A percentile compares a stretch with the other conserved stretches of the same genome.
Evolutionary conservation across 2,888 invertebrate species (phyloP).

Genomic region (Plagodis pulveraria): DNA sequence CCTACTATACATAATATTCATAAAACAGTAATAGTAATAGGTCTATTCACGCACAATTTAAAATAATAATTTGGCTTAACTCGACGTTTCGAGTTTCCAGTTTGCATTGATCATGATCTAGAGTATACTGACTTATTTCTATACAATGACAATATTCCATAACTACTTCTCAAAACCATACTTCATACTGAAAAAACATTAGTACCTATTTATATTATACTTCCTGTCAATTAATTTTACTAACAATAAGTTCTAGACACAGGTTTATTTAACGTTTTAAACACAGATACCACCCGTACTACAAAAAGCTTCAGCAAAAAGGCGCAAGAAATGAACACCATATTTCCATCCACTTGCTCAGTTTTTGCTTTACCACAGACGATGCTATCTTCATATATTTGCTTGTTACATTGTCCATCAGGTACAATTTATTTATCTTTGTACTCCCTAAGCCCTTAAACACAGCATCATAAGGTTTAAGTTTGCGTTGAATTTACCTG

Average conservation of each 20-base stretch:
- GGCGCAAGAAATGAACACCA: conserved; percentile 32
- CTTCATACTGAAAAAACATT: too few relatives aligned
- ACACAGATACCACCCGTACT: conserved; percentile 24
- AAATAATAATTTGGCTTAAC: too few relatives aligned
- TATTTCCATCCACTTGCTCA: conserved; percentile 49
- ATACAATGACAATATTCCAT: too few relatives aligned
- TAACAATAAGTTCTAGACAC: conserved; percentile 3
- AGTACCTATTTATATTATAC: neutral
- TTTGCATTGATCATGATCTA: too few relatives aligned
- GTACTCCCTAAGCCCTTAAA: conserved; percentile 4
- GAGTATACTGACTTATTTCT: too few relatives aligned
- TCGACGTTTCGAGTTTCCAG: too few relatives aligned
- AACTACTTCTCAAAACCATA: too few relatives aligned
- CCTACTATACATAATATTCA: too few relatives aligned
- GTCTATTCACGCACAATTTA: too few relatives aligned
- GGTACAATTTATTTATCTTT: conserved; percentile 20
- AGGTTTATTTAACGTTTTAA: conserved; percentile 24
- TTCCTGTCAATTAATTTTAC: conserved; percentile 2
- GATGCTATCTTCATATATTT: conserved; percentile 48
- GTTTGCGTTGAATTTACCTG: conserved; percentile 24
- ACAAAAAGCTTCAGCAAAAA: conserved; percentile 36
- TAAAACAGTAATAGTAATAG: too few relatives aligned
- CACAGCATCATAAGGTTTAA: neutral
- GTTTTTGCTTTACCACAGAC: conserved; percentile 51
- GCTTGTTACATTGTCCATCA: conserved; percentile 55